These are phyloP conservation scores for Leptarthrus brevirostris DNA, from an alignment of 2,888 invertebrate genomes.

Conservation along the genomic window DNA sequence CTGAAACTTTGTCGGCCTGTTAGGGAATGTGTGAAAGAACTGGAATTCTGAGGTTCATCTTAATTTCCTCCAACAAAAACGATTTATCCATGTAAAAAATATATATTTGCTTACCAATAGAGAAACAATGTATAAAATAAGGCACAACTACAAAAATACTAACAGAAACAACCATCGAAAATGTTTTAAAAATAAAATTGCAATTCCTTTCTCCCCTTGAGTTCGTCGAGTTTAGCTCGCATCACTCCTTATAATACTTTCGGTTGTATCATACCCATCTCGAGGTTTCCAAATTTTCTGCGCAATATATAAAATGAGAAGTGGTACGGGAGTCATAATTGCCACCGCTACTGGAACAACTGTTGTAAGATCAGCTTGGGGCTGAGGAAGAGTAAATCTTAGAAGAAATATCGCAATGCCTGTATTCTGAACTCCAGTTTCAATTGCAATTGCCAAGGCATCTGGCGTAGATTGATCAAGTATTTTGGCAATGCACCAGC, in stretches of 20 bases:
- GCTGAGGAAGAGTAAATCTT: conserved; percentile 82
- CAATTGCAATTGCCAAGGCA: conserved; percentile 88
- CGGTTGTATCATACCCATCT: not conserved
- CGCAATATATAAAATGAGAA: conserved; percentile 72
- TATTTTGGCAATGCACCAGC: conserved; percentile 73
- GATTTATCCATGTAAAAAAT: too few species aligned
- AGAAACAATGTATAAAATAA: not conserved
- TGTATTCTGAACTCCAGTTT: conserved; percentile 94
- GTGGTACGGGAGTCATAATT: conserved; percentile 92
- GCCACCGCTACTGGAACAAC: conserved; percentile 92
- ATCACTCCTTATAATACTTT: conserved; percentile 15
- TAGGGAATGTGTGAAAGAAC: too few species aligned
- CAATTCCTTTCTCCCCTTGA: too few species aligned
- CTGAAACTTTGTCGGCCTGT: too few species aligned
- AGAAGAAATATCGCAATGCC: conserved; percentile 91
- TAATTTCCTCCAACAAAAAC: too few species aligned
- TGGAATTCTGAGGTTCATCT: too few species aligned
- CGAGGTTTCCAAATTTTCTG: conserved; percentile 66
- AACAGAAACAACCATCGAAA: not conserved
- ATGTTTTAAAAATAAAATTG: too few species aligned
- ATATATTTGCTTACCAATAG: not conserved
- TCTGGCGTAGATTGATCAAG: conserved; percentile 75
- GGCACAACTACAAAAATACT: not conserved
- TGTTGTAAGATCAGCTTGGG: conserved; percentile 89
- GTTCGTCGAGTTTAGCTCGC: not conserved